Evolutionary conservation across 2,888 invertebrate genomes (phyloP).

Genomic region (Nemurella pictetii): DNA sequence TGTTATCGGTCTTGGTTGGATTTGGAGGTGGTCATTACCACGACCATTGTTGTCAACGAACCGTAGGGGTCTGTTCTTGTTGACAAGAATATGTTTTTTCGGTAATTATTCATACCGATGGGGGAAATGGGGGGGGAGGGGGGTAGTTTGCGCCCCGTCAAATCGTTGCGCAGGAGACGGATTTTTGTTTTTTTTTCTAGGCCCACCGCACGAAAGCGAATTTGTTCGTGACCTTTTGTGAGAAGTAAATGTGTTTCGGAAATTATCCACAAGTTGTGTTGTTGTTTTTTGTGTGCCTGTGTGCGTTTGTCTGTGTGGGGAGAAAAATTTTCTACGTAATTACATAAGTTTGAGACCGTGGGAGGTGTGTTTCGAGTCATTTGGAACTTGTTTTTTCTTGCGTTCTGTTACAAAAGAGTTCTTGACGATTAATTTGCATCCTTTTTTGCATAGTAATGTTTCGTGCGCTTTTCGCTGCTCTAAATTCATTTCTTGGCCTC

Average conservation of each 20-base stretch:
- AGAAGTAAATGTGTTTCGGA: slow-evolving; percentile 14
- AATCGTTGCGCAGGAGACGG: neutral
- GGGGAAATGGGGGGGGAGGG: neutral
- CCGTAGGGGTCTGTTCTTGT: neutral
- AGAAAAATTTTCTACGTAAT: slow-evolving; percentile 3
- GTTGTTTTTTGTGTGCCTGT: neutral
- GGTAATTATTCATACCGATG: neutral
- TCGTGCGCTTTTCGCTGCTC: neutral
- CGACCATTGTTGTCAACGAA: neutral
- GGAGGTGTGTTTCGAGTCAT: slow-evolving; percentile 7
- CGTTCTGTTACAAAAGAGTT: neutral
- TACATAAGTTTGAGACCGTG: slow-evolving; percentile 3
- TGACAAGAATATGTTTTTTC: slow-evolving; percentile 18
- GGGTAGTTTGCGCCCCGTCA: neutral
- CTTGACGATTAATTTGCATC: slow-evolving; percentile 11
- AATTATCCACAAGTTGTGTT: slow-evolving; percentile 6
- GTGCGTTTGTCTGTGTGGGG: neutral
- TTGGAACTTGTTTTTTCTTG: neutral
- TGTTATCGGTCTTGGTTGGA: neutral
- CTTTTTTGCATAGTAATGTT: neutral
- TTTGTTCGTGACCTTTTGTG: slow-evolving; percentile 21
- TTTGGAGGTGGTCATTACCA: neutral
- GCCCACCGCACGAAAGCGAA: neutral
- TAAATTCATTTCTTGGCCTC: neutral
- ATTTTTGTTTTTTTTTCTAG: neutral